Percentiles rank a stretch among this genome's conserved stretches.
These are phyloP conservation scores for Drosophila athabasca DNA, from an alignment of 1,140 invertebrate genomes.

Conservation along the genomic window DNA sequence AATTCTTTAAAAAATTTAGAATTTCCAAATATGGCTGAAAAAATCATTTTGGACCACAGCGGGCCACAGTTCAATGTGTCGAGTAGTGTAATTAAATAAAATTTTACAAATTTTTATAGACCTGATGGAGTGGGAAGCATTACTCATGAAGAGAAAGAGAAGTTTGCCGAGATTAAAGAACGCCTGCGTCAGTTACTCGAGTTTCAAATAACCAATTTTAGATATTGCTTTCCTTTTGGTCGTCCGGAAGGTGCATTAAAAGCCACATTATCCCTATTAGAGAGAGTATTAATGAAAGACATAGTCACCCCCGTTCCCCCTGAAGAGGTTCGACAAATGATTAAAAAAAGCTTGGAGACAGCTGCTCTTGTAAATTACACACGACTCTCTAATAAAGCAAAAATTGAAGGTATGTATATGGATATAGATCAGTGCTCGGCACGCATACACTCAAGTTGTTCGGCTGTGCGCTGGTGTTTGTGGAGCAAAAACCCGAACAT, in stretches of 20 bases:
- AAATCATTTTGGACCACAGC: too few relatives aligned
- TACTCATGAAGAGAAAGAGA: slow-evolving; percentile 98
- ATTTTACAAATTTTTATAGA: slow-evolving; percentile 84
- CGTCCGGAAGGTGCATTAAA: slow-evolving; percentile 98
- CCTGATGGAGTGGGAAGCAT: slow-evolving; percentile 99
- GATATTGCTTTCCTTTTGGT: slow-evolving; percentile 99
- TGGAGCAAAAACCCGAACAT: too few relatives aligned
- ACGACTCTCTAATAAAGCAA: slow-evolving; percentile 97
- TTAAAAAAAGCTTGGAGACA: slow-evolving; percentile 98
- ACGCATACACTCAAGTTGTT: too few relatives aligned
- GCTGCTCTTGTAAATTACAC: slow-evolving; percentile 99
- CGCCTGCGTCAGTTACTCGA: slow-evolving; percentile 95
- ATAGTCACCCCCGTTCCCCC: slow-evolving; percentile 98
- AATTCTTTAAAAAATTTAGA: too few relatives aligned
- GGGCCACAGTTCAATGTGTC: too few relatives aligned
- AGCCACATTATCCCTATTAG: slow-evolving; percentile 96
- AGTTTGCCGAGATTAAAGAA: slow-evolving; percentile 99
- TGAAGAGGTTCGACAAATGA: slow-evolving; percentile 97
- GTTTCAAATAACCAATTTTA: slow-evolving; percentile 99
- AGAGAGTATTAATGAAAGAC: slow-evolving; percentile 99
- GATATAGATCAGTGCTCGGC: background rate
- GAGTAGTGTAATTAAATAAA: background rate
- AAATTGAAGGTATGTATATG: slow-evolving; percentile 93
- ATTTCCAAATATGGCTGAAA: too few relatives aligned
- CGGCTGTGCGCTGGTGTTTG: too few relatives aligned